phyloP scores from a whole-genome alignment of 2,888 invertebrate genomes.

The Phytoseiulus persimilis region DNA sequence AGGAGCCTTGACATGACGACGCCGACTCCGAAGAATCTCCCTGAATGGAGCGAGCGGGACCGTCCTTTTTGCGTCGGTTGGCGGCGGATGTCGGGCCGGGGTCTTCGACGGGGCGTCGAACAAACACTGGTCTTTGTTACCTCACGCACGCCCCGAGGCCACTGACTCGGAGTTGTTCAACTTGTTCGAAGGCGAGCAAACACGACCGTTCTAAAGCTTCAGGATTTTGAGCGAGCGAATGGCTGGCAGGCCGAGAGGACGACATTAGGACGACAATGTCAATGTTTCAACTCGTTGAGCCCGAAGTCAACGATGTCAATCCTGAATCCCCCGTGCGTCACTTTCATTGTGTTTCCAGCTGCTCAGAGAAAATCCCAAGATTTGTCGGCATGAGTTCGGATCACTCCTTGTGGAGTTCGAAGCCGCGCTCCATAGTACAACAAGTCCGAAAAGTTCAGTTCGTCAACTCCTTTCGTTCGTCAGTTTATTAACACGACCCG shows the following conservation, averaged over 20 bases:
- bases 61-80: neutral
- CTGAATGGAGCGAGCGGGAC: neutral
- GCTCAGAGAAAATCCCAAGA: no score
- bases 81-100: neutral
- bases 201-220: neutral
- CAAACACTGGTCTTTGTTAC: neutral
- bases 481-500: no score
- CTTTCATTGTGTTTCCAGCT: no score
- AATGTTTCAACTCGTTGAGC: neutral
- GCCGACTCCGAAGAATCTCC: neutral
- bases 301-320: neutral
- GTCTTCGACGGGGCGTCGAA: neutral
- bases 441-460: no score
- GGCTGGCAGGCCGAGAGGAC: neutral
- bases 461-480: no score
- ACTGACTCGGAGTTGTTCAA: neutral
- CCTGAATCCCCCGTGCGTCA: no score
- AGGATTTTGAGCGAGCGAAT: neutral
- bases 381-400: no score
- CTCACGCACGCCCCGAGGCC: conserved; percentile 5
- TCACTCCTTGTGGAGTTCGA: no score
- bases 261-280: neutral
- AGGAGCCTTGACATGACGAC: neutral
- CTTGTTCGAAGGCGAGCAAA: neutral
- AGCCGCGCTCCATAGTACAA: no score